Evolutionary conservation across 2,113 vertebrate species (phyloP), one percentile per base, ranked within the genome.

Genomic region (Oryzias javanicus): DNA sequence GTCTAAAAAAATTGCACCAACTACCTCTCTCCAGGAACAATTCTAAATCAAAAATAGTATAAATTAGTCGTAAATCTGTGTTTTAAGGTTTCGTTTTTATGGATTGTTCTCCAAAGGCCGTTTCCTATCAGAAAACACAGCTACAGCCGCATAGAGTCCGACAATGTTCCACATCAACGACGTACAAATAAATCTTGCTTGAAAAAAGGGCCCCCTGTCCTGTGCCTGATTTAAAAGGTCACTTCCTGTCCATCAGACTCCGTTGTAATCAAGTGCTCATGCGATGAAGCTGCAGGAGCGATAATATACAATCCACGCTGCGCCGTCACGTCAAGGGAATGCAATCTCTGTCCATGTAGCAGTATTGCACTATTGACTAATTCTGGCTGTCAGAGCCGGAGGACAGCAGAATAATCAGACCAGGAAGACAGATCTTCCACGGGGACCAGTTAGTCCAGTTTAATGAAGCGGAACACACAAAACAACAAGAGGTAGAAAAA

Each of bases 301-400:
- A 44, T 44, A 17, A 65, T 57, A 41, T n/a, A 53, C 25, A 19
- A 18, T 7, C 7, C 10, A 45, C 17, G 4, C 35, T 54, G 14
- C 18, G 22, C 15, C 0, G 27, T 45, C 55, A 70, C 6, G 56
- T 68, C 72, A 41, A 4, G 50, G 54, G 24, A 51, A 65, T 42
- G 4, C 59, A 67, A 60, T 75, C 59, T 60, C 35, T 17, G 13
- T 46, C 50, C 18, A 45, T 47, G 57, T 3, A 48, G 61, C 65
- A 57, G 25, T 8, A 50, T 57, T 55, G 64, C 6, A 25, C 55
- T 55, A 67, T 50, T 42, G 78, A 79, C 46, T 64, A 52, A 71
- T 65, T 68, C 51, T n/a, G 22, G 59, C 60, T 58, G 82, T 74
- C 72, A 40, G 1, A 54, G 56, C 48, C 35, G 17, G 57, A 65